Percentiles rank a stretch among this genome's conserved stretches.
These are phyloP conservation scores for Trichopria drosophilae DNA, from an alignment of 2,888 invertebrate species.

Conservation along the genomic window DNA sequence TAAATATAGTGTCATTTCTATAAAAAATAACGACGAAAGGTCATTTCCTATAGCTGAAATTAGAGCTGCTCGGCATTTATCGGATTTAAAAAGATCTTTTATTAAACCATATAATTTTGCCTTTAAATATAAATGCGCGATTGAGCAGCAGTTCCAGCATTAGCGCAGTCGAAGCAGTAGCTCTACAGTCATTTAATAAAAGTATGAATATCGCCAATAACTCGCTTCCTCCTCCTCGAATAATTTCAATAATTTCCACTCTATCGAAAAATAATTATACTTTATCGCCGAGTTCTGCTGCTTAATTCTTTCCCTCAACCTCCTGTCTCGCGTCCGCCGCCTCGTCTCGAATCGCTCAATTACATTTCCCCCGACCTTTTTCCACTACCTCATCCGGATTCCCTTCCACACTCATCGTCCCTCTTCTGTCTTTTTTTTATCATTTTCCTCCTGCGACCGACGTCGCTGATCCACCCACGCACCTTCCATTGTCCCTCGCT, in stretches of 20 bases:
- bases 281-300: slow-evolving; percentile 49
- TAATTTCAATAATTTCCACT: slow-evolving; percentile 59
- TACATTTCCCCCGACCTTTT: slow-evolving; percentile 48
- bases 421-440: too few relatives aligned
- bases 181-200: slow-evolving; percentile 53
- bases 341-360: slow-evolving; percentile 53
- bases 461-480: slow-evolving; percentile 23
- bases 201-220: slow-evolving; percentile 59
- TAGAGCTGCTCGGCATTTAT: too few relatives aligned
- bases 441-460: slow-evolving; percentile 16
- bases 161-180: too few relatives aligned
- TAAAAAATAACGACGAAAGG: too few relatives aligned
- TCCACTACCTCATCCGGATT: slow-evolving; percentile 30
- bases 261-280: slow-evolving; percentile 59
- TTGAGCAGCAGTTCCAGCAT: too few relatives aligned
- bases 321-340: slow-evolving; percentile 15
- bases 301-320: slow-evolving; percentile 19
- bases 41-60: too few relatives aligned
- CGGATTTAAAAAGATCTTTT: too few relatives aligned
- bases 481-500: slow-evolving; percentile 29
- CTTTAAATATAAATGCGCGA: too few relatives aligned
- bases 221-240: slow-evolving; percentile 51
- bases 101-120: too few relatives aligned
- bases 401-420: slow-evolving; percentile 11
- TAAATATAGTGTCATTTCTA: too few relatives aligned